Percentiles rank a stretch among this genome's conserved stretches.
Conservation (phyloP, 2,888 invertebrate species). For the Synanthedon vespiformis region DNA sequence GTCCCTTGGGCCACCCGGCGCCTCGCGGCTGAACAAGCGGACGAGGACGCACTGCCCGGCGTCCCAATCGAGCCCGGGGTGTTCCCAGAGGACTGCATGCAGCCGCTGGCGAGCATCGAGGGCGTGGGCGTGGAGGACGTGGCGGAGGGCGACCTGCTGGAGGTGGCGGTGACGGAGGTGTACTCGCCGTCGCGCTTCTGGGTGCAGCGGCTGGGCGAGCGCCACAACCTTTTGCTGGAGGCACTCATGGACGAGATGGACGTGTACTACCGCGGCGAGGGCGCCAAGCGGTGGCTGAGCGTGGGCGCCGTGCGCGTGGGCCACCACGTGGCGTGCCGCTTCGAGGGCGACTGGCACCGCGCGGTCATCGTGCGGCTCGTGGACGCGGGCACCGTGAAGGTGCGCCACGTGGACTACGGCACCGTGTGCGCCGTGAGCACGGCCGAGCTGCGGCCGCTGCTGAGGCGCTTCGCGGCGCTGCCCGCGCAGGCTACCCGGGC, state of each 20-base stretch:
- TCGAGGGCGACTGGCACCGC: slow-evolving; percentile 64
- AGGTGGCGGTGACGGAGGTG: slow-evolving; percentile 59
- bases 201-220: slow-evolving; percentile 49
- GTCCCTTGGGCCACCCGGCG: slow-evolving; percentile 7
- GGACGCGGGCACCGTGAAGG: slow-evolving; percentile 54
- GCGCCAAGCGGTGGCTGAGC: slow-evolving; percentile 29
- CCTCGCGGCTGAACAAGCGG: slow-evolving; percentile 11
- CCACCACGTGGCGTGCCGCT: slow-evolving; percentile 56
- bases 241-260: slow-evolving; percentile 65
- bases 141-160: slow-evolving; percentile 32
- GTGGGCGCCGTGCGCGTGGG: slow-evolving; percentile 47
- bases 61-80: slow-evolving; percentile 45
- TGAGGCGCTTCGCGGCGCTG: slow-evolving; percentile 41
- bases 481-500: slow-evolving; percentile 65
- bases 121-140: slow-evolving; percentile 16
- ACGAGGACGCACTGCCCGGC: slow-evolving; percentile 36
- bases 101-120: slow-evolving; percentile 42
- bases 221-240: slow-evolving; percentile 42
- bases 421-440: slow-evolving; percentile 46
- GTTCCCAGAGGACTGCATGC: slow-evolving; percentile 55
- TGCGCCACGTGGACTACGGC: slow-evolving; percentile 71
- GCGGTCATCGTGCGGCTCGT: slow-evolving; percentile 52
- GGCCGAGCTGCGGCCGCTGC: slow-evolving; percentile 38
- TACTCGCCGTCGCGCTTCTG: slow-evolving; percentile 72
- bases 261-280: slow-evolving; percentile 38